Base-by-base conservation (phyloP, 2,888 invertebrate species). In the Eristalinus aeneus region DNA sequence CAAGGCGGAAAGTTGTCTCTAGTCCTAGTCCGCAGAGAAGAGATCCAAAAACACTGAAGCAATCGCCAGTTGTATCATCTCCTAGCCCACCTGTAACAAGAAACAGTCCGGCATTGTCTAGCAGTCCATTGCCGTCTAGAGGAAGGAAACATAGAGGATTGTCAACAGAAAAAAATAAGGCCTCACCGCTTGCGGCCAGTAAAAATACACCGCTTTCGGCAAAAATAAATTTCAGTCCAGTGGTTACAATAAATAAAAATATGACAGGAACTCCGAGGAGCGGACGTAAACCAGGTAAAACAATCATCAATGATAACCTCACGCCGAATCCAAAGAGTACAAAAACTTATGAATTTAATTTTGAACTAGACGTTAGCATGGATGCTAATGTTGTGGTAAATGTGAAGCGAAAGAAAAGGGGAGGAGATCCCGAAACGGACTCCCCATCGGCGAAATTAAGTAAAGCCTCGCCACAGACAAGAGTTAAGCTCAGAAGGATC, bases 321-420 rank as follows among this genome's bases (percentile, higher is more conserved):
- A 91, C 92, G 0, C 92, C 92, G 0, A 92, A 91, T 73, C 89
- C 90, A 9, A 90, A 90, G 31, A 89, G 91, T 12, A 90, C 89
- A 1, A 93, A 93, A 88, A 92, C 91, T 0, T 92, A 92, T 76
- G 91, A 93, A 82, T 91, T 93, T 22, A 92, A 93, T 89, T 91
- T 93, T 68, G 92, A 93, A 77, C 81, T 93, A 36, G 92, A 93
- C 88, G 92, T 93, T 5, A 93, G 93, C 81, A 88, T 92, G 90
- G 93, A 93, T 86, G 92, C 93, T n/a, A 91, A 93, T 89, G 91
- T 93, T 36, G 89, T 93, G 74, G 91, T 93, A 0, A 92, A 92
- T 82, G 91, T 93, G 0, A 92, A 91, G 81, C 91, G 93, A 16
- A 92, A 92, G 86, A 91, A 90, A 86, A 92, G 91, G 80, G 71